Base-by-base conservation (phyloP, 2,888 invertebrate genomes). In the Cryptocheilus praepositus region DNA sequence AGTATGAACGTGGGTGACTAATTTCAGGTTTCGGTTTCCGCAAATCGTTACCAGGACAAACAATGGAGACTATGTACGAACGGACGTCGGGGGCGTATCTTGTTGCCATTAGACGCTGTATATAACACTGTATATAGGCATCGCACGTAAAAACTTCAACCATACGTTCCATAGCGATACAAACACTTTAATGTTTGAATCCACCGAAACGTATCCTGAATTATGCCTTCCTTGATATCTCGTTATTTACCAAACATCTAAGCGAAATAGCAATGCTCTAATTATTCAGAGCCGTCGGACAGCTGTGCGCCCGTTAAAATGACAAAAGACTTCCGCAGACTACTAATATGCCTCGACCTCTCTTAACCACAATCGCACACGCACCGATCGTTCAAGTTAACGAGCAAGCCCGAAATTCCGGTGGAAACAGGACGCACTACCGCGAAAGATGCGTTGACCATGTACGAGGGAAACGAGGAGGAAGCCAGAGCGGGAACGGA, bases 21-120 rank as follows among this genome's bases (percentile, higher is more conserved):
- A 83, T 83, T 80, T 73, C 61, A 80, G 82, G 80, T 78, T 78
- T 82, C 74, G 71, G 73, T 83, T 82, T 83, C 82, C 82, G 80
- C 77, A 77, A 80, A 82, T 83, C 76, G 78, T 82, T 79, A 79
- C 75, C 61, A 74, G 73, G 76, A 68, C 77, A 74, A 80, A 82
- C 83, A 81, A 82, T 77, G 69, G 76, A 65, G 71, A 71, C 70
- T 45, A 71, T 15, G 67, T 15, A 46, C 52, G 60, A 44, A 46
- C 71, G 73, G 74, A 71, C 75, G 71, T 71, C 52, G 53, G 70
- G 67, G 81, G 79, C 78, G 81, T 73, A 73, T 59, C 73, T 64
- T 54, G 64, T 55, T 58, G 61, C 68, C 73, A 72, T 77, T 77
- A 75, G 66, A 70, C 74, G 62, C 56, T 63, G 63, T 74, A 36